Evolutionary conservation across 2,113 vertebrate species (phyloP).

Genomic region (crab-eating macaque (Macaca fascicularis)): T2T-MFA8v1.1 NC_088388.1:81590501-81591000

Average conservation of each 20-base stretch:
- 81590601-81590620: background rate
- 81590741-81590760: background rate
- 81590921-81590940: constrained; percentile 1
- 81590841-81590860: background rate
- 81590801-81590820: background rate
- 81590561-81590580: background rate
- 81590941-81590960: background rate
- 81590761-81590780: background rate
- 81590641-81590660: background rate
- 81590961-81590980: background rate
- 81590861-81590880: background rate
- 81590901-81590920: background rate
- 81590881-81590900: background rate
- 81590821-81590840: background rate
- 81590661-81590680: background rate
- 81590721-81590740: background rate
- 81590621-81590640: background rate
- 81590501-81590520: background rate
- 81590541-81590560: background rate
- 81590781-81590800: background rate
- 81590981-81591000: background rate
- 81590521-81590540: background rate
- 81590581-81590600: background rate
- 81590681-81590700: too few species aligned
- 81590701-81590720: background rate